Conservation (phyloP, 2,113 vertebrate genomes). For the Vidua macroura region DNA sequence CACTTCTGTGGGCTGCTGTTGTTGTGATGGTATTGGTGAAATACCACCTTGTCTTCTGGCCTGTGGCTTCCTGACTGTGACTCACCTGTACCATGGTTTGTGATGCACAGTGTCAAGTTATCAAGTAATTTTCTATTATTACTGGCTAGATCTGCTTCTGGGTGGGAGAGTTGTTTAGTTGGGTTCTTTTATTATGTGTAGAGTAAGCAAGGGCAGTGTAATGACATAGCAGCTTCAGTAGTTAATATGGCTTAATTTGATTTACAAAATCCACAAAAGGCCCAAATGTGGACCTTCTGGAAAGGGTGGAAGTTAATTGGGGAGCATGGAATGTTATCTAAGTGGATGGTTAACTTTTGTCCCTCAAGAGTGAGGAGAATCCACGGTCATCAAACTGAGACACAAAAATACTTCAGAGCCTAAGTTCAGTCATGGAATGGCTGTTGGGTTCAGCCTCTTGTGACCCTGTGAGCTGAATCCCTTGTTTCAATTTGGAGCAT, state of each 20-base stretch:
- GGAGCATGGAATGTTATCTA: neutral
- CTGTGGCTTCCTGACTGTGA: neutral
- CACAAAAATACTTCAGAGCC: neutral
- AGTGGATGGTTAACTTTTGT: neutral
- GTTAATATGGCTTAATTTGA: neutral
- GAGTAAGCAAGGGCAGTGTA: neutral
- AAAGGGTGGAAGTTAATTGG: neutral
- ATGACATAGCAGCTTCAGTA: neutral
- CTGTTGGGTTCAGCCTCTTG: neutral
- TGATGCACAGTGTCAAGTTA: neutral
- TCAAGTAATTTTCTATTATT: neutral
- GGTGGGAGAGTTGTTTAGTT: neutral
- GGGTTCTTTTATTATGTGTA: neutral
- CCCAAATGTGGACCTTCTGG: no score
- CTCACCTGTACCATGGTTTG: neutral
- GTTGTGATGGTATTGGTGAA: neutral
- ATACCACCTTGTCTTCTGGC: neutral
- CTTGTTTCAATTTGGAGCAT: fast-evolving
- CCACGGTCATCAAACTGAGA: neutral
- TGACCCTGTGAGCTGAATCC: neutral
- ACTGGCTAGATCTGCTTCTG: neutral
- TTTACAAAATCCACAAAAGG: neutral
- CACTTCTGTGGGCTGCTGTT: neutral
- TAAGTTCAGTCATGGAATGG: neutral
- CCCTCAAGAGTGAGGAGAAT: neutral